Percentiles rank a stretch among this genome's conserved stretches.
Evolutionary conservation across 2,113 vertebrate genomes (phyloP).

Genomic region (Corythaeola cristata): DNA sequence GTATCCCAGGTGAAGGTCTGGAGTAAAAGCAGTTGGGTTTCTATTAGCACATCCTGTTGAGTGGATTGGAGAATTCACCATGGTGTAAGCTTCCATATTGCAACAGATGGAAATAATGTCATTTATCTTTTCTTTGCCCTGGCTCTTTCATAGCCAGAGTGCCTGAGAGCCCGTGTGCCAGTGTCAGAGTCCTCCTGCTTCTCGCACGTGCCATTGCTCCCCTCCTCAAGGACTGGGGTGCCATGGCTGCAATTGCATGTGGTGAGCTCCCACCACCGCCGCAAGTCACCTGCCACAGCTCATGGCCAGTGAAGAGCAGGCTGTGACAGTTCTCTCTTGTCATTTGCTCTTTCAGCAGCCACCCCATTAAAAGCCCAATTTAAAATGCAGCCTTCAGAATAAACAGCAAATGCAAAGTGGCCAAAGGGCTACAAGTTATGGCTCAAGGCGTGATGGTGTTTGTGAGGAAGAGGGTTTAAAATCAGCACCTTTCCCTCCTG

Average conservation of each 20-base stretch:
- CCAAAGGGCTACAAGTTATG: neutral
- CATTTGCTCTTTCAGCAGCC: neutral
- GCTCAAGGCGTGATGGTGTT: neutral
- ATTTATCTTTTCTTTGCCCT: neutral
- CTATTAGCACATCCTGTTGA: neutral
- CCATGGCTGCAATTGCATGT: accelerated
- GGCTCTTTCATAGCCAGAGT: neutral
- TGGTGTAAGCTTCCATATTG: neutral
- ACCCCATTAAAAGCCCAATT: neutral
- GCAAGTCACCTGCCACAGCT: accelerated
- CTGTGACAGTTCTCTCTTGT: neutral
- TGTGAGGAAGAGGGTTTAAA: neutral
- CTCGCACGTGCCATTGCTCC: neutral
- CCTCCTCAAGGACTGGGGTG: neutral
- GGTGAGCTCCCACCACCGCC: neutral
- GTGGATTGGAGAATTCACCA: neutral
- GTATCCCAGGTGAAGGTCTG: neutral
- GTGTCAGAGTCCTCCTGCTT: neutral
- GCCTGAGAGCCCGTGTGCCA: neutral
- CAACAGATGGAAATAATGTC: neutral
- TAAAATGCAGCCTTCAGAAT: neutral
- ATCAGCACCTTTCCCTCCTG: neutral
- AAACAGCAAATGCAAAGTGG: neutral
- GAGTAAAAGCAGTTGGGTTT: neutral
- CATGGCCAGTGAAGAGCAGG: neutral